Conservation (phyloP, 2,113 vertebrate genomes). For the Connochaetes taurinus region DNA sequence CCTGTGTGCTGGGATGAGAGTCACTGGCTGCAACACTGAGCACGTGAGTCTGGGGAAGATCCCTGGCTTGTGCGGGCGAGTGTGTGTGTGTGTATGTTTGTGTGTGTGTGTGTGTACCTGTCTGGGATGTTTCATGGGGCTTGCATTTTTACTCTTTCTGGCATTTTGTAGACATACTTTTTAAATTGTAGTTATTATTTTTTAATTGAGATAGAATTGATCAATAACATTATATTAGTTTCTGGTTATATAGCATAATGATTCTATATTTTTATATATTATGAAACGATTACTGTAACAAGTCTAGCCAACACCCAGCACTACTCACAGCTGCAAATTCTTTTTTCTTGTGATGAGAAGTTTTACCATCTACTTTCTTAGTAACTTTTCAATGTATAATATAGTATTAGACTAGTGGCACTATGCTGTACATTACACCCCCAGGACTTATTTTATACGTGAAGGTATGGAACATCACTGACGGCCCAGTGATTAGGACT, state of each 20-base stretch:
- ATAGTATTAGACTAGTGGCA: background rate
- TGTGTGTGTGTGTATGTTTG: rapidly evolving
- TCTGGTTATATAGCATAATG: background rate
- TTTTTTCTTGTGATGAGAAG: background rate
- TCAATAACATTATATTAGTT: background rate
- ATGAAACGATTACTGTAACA: background rate
- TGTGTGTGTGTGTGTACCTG: background rate
- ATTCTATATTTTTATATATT: background rate
- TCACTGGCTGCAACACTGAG: background rate
- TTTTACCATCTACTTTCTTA: background rate
- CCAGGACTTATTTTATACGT: background rate
- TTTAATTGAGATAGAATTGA: background rate
- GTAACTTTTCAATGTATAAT: background rate
- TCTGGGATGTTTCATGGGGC: background rate
- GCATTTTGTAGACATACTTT: background rate
- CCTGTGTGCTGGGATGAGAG: background rate
- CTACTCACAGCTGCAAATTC: background rate
- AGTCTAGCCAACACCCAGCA: background rate
- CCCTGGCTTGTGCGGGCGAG: rapidly evolving
- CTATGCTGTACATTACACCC: background rate
- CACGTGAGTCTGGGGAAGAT: background rate
- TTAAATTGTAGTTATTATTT: background rate
- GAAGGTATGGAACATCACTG: background rate
- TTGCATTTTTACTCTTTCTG: background rate
- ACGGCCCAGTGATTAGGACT: background rate